These are phyloP conservation scores for Beris chalybata DNA, from an alignment of 2,888 invertebrate species.

Conservation along the genomic window DNA sequence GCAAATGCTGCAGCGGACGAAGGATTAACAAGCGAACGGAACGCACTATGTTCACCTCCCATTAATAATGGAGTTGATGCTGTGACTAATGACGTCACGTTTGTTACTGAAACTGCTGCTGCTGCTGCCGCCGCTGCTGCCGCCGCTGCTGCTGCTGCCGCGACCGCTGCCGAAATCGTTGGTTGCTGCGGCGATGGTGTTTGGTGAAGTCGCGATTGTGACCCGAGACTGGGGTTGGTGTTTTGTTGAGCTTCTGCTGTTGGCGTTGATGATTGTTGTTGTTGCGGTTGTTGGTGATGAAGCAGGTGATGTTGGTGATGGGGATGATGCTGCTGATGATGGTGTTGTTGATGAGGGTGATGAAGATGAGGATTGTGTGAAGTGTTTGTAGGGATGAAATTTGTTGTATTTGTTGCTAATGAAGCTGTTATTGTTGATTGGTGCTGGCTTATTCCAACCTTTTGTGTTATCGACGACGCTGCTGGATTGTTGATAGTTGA, in stretches of 20 bases:
- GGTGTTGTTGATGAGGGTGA: conserved; percentile 48
- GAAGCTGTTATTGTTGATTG: conserved; percentile 30
- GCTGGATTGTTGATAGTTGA: conserved; percentile 30
- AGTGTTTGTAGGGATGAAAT: conserved; percentile 24
- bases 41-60: conserved; percentile 91
- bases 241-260: conserved; percentile 12
- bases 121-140: conserved; percentile 44
- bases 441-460: conserved; percentile 31
- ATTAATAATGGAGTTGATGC: conserved; percentile 64
- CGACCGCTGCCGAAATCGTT: conserved; percentile 11
- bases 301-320: conserved; percentile 34
- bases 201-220: conserved; percentile 21
- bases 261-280: conserved; percentile 38
- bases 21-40: conserved; percentile 71
- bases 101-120: conserved; percentile 40
- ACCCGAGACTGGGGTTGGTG: conserved; percentile 38
- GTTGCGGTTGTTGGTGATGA: conserved; percentile 26
- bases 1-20: conserved; percentile 63
- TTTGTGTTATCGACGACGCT: conserved; percentile 30
- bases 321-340: conserved; percentile 30
- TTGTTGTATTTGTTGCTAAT: conserved; percentile 32
- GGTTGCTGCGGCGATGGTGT: conserved; percentile 21
- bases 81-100: conserved; percentile 52
- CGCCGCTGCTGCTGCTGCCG: conserved; percentile 29
- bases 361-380: conserved; percentile 34